A percentile compares a stretch with the other conserved stretches of the same genome.
Conservation (phyloP, 2,113 vertebrate genomes). For the Crotalus tigris region DNA sequence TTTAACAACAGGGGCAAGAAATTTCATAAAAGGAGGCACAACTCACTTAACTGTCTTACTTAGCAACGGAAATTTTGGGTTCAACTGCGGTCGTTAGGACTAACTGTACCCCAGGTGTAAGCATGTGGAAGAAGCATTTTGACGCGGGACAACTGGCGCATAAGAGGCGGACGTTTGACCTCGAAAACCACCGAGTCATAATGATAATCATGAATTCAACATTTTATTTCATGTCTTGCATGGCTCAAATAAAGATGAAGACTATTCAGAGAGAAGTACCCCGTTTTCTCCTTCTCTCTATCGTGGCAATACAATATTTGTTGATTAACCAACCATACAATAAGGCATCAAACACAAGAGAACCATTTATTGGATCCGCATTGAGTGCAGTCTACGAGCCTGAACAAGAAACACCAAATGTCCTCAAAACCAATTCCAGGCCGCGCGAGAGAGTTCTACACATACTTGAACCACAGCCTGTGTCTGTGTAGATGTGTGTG, state of each 20-base stretch:
- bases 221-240: neutral
- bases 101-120: neutral
- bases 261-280: conserved; percentile 26
- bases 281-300: neutral
- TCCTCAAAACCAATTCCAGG: neutral
- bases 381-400: neutral
- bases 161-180: neutral
- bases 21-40: neutral
- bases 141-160: neutral
- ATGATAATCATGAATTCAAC: neutral
- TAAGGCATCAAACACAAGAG: neutral
- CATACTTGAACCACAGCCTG: neutral
- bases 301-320: fast-evolving
- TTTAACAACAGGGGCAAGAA: neutral
- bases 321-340: neutral
- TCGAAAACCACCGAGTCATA: neutral
- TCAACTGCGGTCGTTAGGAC: neutral
- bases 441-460: neutral
- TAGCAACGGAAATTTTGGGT: neutral
- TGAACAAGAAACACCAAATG: neutral
- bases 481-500: neutral
- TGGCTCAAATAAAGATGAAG: conserved; percentile 13
- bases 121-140: neutral
- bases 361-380: neutral
- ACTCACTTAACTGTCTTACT: neutral